These are phyloP conservation scores for Scelioninae gen. 1 DNA, from an alignment of 2,888 invertebrate species.

Conservation along the genomic window DNA sequence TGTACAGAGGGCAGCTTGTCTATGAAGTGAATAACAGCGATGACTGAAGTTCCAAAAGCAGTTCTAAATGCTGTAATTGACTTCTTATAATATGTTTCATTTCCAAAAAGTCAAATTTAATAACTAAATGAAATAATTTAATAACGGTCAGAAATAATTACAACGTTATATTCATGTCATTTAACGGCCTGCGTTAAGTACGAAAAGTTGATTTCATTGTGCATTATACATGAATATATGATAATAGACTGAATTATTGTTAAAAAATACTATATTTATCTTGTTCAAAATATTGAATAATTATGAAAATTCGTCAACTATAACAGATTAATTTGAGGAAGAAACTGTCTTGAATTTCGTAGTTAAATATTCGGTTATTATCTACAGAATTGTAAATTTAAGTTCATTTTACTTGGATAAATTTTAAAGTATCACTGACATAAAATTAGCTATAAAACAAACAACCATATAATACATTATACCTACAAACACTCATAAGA, in stretches of 20 bases:
- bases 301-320: background rate
- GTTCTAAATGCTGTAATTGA: constrained; percentile 73
- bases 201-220: constrained; percentile 26
- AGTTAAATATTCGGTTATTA: too few relatives aligned
- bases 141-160: too few relatives aligned
- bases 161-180: background rate
- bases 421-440: too few relatives aligned
- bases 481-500: too few relatives aligned
- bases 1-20: constrained; percentile 83
- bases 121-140: too few relatives aligned
- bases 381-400: too few relatives aligned
- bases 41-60: constrained; percentile 75
- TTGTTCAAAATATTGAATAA: constrained; percentile 24
- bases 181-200: constrained; percentile 52
- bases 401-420: too few relatives aligned
- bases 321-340: background rate
- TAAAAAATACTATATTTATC: too few relatives aligned
- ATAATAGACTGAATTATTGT: too few relatives aligned
- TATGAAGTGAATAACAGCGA: constrained; percentile 76
- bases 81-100: constrained; percentile 60
- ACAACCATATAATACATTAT: too few relatives aligned
- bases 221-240: constrained; percentile 27
- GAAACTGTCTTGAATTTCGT: background rate
- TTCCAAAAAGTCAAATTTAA: constrained; percentile 23
- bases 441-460: too few relatives aligned